Evolutionary conservation across 2,113 vertebrate species (phyloP).

Genomic region (Anolis carolinensis): DNA sequence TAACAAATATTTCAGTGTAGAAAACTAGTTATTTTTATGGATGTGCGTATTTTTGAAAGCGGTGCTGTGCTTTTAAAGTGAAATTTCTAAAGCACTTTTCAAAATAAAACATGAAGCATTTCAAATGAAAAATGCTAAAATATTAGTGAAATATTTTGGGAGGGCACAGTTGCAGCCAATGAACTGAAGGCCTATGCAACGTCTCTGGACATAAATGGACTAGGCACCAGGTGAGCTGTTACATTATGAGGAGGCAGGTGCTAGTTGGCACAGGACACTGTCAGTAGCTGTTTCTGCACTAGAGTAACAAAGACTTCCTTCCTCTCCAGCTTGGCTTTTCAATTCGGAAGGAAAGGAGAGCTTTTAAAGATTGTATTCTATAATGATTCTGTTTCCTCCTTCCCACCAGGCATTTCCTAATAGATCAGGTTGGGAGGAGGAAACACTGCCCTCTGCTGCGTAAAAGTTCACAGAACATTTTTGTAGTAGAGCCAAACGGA

Average conservation of each 20-base stretch:
- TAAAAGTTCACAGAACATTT: too few species aligned
- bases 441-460: too few species aligned
- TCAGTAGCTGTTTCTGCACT: not conserved
- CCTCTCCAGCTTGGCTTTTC: too few species aligned
- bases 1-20: conserved; percentile 20
- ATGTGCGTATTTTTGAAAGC: not conserved
- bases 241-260: not conserved
- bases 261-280: too few species aligned
- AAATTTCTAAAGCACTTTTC: not conserved
- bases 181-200: not conserved
- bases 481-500: too few species aligned
- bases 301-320: too few species aligned
- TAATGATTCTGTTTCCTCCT: too few species aligned
- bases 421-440: too few species aligned
- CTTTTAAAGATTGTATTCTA: too few species aligned
- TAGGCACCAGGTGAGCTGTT: not conserved
- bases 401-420: too few species aligned
- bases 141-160: not conserved
- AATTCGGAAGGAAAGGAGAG: too few species aligned
- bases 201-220: not conserved
- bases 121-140: not conserved
- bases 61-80: conserved; percentile 11
- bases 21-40: not conserved
- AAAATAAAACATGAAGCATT: not conserved
- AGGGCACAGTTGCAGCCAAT: not conserved